Evolutionary conservation across 2,888 invertebrate species (phyloP).

Genomic region (Eristalis tenax): DNA sequence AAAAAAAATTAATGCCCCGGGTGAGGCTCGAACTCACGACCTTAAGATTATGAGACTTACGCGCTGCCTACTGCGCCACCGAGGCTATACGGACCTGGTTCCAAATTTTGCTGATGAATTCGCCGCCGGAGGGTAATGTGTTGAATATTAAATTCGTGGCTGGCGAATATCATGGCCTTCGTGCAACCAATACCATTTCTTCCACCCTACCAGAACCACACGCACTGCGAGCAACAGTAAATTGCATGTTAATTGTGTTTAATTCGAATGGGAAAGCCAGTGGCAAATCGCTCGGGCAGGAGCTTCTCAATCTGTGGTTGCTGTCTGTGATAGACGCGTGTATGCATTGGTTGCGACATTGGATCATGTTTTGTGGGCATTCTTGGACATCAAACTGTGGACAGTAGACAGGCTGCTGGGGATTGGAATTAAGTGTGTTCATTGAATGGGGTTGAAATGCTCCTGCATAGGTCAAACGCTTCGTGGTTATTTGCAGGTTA

Average conservation of each 20-base stretch:
- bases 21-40: constrained; percentile 72
- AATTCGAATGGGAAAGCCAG: not conserved
- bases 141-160: not conserved
- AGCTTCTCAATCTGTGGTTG: not conserved
- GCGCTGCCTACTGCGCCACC: constrained; percentile 71
- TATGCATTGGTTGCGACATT: not conserved
- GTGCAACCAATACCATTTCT: not conserved
- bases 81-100: not conserved
- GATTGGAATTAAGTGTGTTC: too few relatives aligned
- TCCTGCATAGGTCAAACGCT: too few relatives aligned
- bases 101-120: not conserved
- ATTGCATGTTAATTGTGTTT: not conserved
- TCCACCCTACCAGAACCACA: not conserved
- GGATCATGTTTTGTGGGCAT: not conserved
- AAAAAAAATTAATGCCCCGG: constrained; percentile 59
- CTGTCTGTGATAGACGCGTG: not conserved
- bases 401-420: not conserved
- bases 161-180: too few relatives aligned
- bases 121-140: too few relatives aligned
- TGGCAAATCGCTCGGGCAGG: not conserved
- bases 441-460: too few relatives aligned
- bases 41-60: constrained; percentile 72
- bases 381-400: not conserved
- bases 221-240: not conserved
- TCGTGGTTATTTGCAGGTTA: too few relatives aligned